Evolutionary conservation across 2,888 invertebrate species (phyloP), one percentile per base, ranked within the genome.

Genomic region (Cosmia trapezina): DNA sequence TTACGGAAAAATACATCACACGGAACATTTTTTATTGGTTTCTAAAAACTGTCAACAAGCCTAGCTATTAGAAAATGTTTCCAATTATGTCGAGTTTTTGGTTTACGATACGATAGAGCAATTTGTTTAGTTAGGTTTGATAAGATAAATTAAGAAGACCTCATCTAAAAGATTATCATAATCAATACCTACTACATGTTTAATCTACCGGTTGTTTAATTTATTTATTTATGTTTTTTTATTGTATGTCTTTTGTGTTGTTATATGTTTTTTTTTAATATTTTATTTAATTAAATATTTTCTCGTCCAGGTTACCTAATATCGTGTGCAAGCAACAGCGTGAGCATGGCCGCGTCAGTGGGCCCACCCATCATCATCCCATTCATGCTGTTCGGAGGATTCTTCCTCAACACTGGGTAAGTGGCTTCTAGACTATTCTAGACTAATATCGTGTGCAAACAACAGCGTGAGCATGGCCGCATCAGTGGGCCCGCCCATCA

Each of bases 291-390:
- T 17, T 17, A 17, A 17, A 8, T 60, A 3, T 72, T 79, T 64
- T 43, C 5, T 70, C 67, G 28, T 73, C 0, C 94, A 98, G 98
- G 99, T 54, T 99, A 99, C 93, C 96, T 99, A 85, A 98, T 99
- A 90, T 99, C 99, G 0, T 98, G 99, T 85, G 96, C 98, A 0
- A 98, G 98, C 86, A 97, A 97, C 76, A 98, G 97, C 77, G 97
- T 98, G 6, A 98, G 98, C 61, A 98, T 99, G 97, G 99, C 99
- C 0, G 96, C 99, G 2, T 98, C 99, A 0, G 97, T 99, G 68
- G 98, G 99, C 0, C 99, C 99, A 1, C 98, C 99, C 7, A 97
- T 99, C 75, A 98, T 99, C 84, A 98, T 99, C 76, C 99, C 99
- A 0, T 98, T 99, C 92, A 96, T 99, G 94, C 96, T 99, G 28